Base-by-base conservation (phyloP, 2,113 vertebrate genomes). In the Taurulus bubalis region DNA sequence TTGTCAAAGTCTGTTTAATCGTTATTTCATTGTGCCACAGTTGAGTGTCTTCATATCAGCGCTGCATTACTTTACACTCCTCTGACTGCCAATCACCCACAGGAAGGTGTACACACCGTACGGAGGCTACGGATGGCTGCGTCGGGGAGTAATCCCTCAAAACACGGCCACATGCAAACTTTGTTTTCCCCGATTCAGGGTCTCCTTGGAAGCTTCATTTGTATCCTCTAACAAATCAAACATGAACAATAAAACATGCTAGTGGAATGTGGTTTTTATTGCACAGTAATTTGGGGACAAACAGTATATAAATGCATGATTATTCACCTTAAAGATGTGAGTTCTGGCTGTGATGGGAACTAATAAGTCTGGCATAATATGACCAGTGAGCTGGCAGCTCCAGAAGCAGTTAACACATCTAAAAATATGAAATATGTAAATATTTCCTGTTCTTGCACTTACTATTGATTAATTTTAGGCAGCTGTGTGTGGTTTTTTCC, bases 1-100 rank as follows among this genome's bases (percentile, higher is more conserved):
- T 88, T 84, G 82, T 84, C 84, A 75, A 28, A 67, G 67, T 88
- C 79, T 86, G 86, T 78, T 86, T 86, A 87, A 85, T 90, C 71
- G 6, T 70, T 71, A 49, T 83, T 85, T 85, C 76, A 83, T 80
- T 84, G 78, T 78, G 83, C 65, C 62, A 75, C 59, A 62, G 74
- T 65, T 51, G 79, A 89, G 82, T 34, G 82, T 85, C 83, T 77
- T 77, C 73, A 62, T 83, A 88, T 90, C 82, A 82, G 78, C 0
- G 22, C n/a, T 4, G 77, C 65, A 15, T 90, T 89, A 80, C 18
- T 49, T 65, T 80, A 40, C 68, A 34, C 65, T 77, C 76, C 12
- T 68, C 75, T 88, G 49, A 64, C 82, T 82, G 80, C 65, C 91
- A 84, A 68, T 83, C 76, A 88, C 69, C 59, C 20, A 2, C 22